Evolutionary conservation across 1,140 invertebrate species (phyloP), one percentile per base, ranked within the genome.

Genomic region (Drosophila nannoptera): DNA sequence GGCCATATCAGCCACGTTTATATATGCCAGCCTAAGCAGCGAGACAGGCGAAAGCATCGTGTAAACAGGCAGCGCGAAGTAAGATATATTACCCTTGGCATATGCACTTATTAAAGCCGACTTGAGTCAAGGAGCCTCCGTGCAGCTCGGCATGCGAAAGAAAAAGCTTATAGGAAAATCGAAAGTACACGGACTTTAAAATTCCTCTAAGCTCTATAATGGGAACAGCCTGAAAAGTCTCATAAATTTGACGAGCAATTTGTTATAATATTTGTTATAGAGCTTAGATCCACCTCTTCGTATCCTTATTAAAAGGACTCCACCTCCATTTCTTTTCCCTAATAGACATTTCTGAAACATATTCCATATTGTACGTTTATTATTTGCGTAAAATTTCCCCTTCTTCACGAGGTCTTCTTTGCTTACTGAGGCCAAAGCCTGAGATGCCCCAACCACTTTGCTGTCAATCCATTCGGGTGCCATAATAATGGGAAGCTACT

Each of bases 381-480:
- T 40, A 7, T n/a, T 42, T 32, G 16, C 22, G 6, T 12, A 31
- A 54, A 43, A 14, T 55, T 55, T 55, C 9, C 7, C 7, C 29
- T 55, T n/a, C 12, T 42, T 36, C 38, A 31, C 53, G 31, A 12
- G 16, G n/a, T 8, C 11, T 32, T 7, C 1, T 16, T 32, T 4
- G 12, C 9, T 42, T 31, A 7, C 0, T 31, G n/a, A n/a, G n/a
- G 7, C 33, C 50, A 53, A 8, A n/a, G 1, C 22, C 42, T 32
- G 31, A 11, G 29, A 50, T 5, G n/a, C 6, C n/a, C 12, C 14
- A 35, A 50, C 12, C 11, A 33, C 11, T 53, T 66, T 69, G 70
- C 63, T 71, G 73, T 75, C 74, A 76, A 76, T 76, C 62, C 58
- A 58, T 52, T 42, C 66, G 58, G 42, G 31, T 58, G 40, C 32